phyloP scores from a whole-genome alignment of 2,888 invertebrate genomes.

The Drosophila meridiana region DNA sequence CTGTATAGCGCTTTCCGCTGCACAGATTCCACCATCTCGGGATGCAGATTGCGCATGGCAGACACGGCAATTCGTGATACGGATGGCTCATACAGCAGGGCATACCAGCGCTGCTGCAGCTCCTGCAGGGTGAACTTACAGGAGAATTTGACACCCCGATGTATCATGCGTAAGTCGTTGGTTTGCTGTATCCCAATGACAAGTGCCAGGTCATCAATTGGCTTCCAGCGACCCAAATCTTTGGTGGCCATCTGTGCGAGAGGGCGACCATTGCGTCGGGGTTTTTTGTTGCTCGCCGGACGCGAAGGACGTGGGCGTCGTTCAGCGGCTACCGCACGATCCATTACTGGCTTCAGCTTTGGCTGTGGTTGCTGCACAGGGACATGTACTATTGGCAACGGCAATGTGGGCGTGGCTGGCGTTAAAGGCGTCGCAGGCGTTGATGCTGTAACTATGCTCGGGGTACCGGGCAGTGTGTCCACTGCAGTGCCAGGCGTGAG shows the following conservation, averaged over 20 bases:
- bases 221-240: conserved; percentile 97
- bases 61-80: conserved; percentile 96
- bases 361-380: conserved; percentile 35
- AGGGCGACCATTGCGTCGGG: conserved; percentile 77
- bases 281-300: conserved; percentile 62
- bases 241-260: conserved; percentile 88
- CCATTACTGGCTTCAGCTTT: conserved; percentile 60
- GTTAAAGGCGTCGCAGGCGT: conserved; percentile 39
- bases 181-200: conserved; percentile 97
- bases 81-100: conserved; percentile 96
- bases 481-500: conserved; percentile 24
- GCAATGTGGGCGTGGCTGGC: conserved; percentile 36
- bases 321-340: conserved; percentile 56
- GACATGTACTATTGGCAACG: conserved; percentile 26
- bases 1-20: conserved; percentile 96
- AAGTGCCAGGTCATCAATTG: conserved; percentile 97
- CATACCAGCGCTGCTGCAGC: conserved; percentile 98
- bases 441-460: conserved; percentile 28
- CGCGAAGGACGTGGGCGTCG: conserved; percentile 71
- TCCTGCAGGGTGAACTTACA: conserved; percentile 97
- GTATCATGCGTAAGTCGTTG: conserved; percentile 92
- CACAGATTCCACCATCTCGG: conserved; percentile 93
- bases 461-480: conserved; percentile 31
- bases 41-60: conserved; percentile 97
- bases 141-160: conserved; percentile 97